phyloP scores from a whole-genome alignment of 2,888 invertebrate species.

The Tubulanus polymorphus region DNA sequence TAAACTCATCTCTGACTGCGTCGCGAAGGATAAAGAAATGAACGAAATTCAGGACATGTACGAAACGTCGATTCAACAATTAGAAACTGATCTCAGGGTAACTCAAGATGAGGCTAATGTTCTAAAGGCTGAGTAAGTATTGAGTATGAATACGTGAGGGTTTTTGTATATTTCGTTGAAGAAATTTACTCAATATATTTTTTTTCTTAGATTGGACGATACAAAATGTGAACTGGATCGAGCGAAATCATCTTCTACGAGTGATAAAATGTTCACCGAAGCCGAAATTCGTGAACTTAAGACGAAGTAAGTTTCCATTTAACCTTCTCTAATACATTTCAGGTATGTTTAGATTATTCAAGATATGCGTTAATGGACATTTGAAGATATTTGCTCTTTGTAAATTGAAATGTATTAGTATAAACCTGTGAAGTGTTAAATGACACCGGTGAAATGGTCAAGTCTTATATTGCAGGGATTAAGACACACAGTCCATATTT shows the following conservation, averaged over 20 bases:
- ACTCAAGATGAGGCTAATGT: conserved; percentile 40
- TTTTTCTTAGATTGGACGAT: conserved; percentile 36
- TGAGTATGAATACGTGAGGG: background rate
- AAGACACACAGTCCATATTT: too few species aligned
- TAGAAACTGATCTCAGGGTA: conserved; percentile 39
- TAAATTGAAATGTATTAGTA: too few species aligned
- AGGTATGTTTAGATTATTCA: too few species aligned
- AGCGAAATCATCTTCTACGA: conserved; percentile 37
- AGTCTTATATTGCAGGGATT: too few species aligned
- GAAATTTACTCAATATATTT: conserved; percentile 1
- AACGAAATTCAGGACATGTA: conserved; percentile 43
- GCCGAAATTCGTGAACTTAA: conserved; percentile 43
- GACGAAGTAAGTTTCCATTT: conserved; percentile 37
- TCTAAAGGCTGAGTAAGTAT: conserved; percentile 44
- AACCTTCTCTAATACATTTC: conserved; percentile 10
- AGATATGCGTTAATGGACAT: too few species aligned
- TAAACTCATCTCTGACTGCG: conserved; percentile 41
- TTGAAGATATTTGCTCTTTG: too few species aligned
- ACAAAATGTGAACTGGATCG: conserved; percentile 44
- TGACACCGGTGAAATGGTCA: too few species aligned
- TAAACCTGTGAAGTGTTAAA: too few species aligned
- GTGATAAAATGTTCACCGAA: conserved; percentile 49
- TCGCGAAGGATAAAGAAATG: conserved; percentile 44
- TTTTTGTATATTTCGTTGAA: background rate
- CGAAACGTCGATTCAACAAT: conserved; percentile 35